Percentiles rank a stretch among this genome's conserved stretches.
phyloP scores from a whole-genome alignment of 1,140 invertebrate species.

The Drosophila pseudoobscura region DNA sequence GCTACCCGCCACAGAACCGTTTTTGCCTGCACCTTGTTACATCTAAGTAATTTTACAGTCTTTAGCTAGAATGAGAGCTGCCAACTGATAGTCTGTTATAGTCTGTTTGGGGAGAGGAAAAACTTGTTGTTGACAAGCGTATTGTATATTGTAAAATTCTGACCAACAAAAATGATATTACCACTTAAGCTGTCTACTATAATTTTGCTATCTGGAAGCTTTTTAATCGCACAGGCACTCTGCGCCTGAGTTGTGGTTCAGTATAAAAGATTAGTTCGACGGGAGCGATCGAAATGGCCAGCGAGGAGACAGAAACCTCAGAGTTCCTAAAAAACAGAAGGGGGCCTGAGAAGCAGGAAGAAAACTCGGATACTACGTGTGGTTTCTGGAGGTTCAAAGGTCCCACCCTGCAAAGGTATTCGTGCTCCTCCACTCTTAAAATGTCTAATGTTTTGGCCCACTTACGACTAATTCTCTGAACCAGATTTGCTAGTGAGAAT shows the following conservation, averaged over 20 bases:
- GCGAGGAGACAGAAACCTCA: slow-evolving; percentile 27
- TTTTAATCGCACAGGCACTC: neutral
- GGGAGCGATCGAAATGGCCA: slow-evolving; percentile 14
- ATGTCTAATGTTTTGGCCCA: too few species aligned
- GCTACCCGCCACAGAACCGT: too few species aligned
- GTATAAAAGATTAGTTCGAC: slow-evolving; percentile 20
- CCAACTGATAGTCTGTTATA: too few species aligned
- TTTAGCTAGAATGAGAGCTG: too few species aligned
- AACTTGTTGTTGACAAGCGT: too few species aligned
- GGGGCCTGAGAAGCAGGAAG: slow-evolving; percentile 7
- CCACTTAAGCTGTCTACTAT: too few species aligned
- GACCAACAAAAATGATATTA: too few species aligned
- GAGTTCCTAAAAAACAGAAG: slow-evolving; percentile 34
- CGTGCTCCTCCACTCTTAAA: neutral
- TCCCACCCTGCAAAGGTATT: slow-evolving; percentile 46
- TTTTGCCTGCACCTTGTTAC: too few species aligned
- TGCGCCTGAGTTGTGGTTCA: slow-evolving; percentile 5
- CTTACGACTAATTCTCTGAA: neutral
- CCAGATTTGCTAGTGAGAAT: slow-evolving; percentile 86
- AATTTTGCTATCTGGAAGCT: slow-evolving; percentile 13
- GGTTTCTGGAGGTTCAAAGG: slow-evolving; percentile 85
- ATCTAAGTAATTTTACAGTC: too few species aligned
- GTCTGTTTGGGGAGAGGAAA: too few species aligned
- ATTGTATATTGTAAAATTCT: too few species aligned
- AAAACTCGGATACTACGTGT: slow-evolving; percentile 85